Percentiles rank a stretch among this genome's conserved stretches.
These are phyloP conservation scores for Philaethria dido DNA, from an alignment of 2,888 invertebrate genomes.

Conservation along the genomic window DNA sequence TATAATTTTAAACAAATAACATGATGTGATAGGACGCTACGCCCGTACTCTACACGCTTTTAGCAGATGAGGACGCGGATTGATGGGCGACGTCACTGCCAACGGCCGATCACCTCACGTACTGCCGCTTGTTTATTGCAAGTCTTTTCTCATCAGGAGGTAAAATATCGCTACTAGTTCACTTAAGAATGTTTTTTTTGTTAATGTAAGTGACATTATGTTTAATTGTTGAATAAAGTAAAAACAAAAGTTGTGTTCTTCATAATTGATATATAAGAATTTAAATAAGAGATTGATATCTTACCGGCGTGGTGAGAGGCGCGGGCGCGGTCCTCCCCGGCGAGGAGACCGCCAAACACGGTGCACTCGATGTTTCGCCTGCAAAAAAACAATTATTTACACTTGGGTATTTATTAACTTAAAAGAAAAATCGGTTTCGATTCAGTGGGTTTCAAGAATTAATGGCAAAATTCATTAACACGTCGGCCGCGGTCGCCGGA, in stretches of 20 bases:
- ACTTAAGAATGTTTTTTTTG: not conserved
- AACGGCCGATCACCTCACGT: slow-evolving; percentile 49
- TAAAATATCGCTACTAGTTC: not conserved
- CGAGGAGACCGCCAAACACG: slow-evolving; percentile 59
- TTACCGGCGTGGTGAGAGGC: slow-evolving; percentile 64
- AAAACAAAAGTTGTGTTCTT: too few relatives aligned
- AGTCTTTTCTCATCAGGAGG: slow-evolving; percentile 5
- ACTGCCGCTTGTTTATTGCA: slow-evolving; percentile 46
- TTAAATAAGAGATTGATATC: not conserved
- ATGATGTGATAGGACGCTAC: slow-evolving; percentile 23
- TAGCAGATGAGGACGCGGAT: slow-evolving; percentile 51
- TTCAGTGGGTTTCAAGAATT: slow-evolving; percentile 32
- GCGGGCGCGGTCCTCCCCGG: slow-evolving; percentile 63
- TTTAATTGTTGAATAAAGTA: too few relatives aligned
- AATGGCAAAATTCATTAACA: slow-evolving; percentile 43
- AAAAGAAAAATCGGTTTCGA: not conserved
- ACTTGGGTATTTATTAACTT: not conserved
- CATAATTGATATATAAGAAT: not conserved
- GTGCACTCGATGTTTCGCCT: slow-evolving; percentile 65
- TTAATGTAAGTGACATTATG: too few relatives aligned
- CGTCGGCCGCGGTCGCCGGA: slow-evolving; percentile 35
- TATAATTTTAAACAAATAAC: not conserved
- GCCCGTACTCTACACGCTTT: slow-evolving; percentile 40
- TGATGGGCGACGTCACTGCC: slow-evolving; percentile 46
- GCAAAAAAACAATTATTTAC: slow-evolving; percentile 37